phyloP scores from a whole-genome alignment of 2,797 vertebrate species.

The Lepilemur ruficaudatus region DNA sequence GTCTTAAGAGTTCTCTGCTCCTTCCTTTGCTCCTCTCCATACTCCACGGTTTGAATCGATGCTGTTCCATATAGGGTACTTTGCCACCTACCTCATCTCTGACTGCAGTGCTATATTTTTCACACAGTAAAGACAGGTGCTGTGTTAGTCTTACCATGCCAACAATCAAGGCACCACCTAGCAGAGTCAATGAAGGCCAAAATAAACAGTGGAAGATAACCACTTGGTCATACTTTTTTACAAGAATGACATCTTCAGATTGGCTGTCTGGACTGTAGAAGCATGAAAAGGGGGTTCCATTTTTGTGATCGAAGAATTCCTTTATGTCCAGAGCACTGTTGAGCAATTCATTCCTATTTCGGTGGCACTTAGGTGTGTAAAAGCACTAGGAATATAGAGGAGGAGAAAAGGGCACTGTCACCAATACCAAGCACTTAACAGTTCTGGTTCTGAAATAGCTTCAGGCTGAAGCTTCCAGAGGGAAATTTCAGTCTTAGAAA shows the following conservation, averaged over 20 bases:
- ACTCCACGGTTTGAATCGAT: background rate
- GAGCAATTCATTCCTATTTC: slow-evolving; percentile 81
- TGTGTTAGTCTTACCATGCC: slow-evolving; percentile 90
- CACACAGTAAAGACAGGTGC: slow-evolving; percentile 83
- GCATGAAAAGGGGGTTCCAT: slow-evolving; percentile 79
- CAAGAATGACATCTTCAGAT: slow-evolving; percentile 80
- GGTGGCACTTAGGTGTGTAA: slow-evolving; percentile 88
- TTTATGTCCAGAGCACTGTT: slow-evolving; percentile 84
- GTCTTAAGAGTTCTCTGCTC: background rate
- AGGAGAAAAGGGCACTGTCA: slow-evolving; percentile 4
- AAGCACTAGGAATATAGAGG: slow-evolving; percentile 86
- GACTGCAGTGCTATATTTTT: slow-evolving; percentile 62
- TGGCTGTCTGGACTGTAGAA: slow-evolving; percentile 76
- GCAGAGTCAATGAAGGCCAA: slow-evolving; percentile 90
- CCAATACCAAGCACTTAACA: background rate
- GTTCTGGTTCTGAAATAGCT: background rate
- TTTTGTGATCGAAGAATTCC: slow-evolving; percentile 75
- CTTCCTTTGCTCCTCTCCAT: background rate
- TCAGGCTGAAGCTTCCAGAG: background rate
- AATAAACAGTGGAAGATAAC: slow-evolving; percentile 84
- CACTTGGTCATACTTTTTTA: slow-evolving; percentile 81
- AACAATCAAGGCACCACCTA: slow-evolving; percentile 86
- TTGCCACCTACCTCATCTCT: slow-evolving; percentile 4
- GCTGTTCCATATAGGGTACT: background rate
- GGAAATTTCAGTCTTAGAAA: background rate